Conservation (phyloP, 2,797 vertebrate genomes). For the Onychomys arenicola region DNA sequence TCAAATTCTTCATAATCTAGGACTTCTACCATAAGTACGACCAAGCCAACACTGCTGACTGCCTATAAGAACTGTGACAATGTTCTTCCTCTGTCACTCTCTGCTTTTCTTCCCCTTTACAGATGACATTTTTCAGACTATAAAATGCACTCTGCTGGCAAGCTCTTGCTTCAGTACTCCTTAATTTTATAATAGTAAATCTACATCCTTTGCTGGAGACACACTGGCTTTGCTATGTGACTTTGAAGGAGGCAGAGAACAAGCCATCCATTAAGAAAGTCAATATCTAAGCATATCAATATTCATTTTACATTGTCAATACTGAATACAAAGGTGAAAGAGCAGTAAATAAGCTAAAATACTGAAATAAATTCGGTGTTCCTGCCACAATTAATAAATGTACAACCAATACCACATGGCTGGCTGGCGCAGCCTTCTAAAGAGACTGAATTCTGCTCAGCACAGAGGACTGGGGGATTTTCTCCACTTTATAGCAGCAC, state of each 20-base stretch:
- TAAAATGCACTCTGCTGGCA: slow-evolving; percentile 81
- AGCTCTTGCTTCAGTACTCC: slow-evolving; percentile 83
- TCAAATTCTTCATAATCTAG: not conserved
- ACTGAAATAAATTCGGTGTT: slow-evolving; percentile 90
- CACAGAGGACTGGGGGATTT: slow-evolving; percentile 42
- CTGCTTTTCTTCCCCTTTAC: slow-evolving; percentile 84
- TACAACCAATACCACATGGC: slow-evolving; percentile 85
- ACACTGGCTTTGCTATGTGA: slow-evolving; percentile 86
- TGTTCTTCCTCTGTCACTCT: slow-evolving; percentile 70
- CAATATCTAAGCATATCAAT: slow-evolving; percentile 91
- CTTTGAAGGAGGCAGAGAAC: slow-evolving; percentile 89
- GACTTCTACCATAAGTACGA: not conserved
- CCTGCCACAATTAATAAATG: slow-evolving; percentile 92
- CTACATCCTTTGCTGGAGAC: slow-evolving; percentile 84
- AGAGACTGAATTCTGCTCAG: slow-evolving; percentile 66
- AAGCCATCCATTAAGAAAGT: slow-evolving; percentile 90
- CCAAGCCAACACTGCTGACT: not conserved
- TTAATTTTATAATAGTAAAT: slow-evolving; percentile 84
- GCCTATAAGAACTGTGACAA: slow-evolving; percentile 33
- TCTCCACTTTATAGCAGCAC: not conserved
- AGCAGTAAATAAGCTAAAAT: slow-evolving; percentile 90
- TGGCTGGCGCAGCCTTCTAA: slow-evolving; percentile 80
- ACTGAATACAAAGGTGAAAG: slow-evolving; percentile 91
- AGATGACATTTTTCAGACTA: slow-evolving; percentile 85
- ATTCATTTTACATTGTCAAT: slow-evolving; percentile 92